Evolutionary conservation across 2,113 vertebrate species (phyloP).

Genomic region (Hippocampus zosterae): DNA sequence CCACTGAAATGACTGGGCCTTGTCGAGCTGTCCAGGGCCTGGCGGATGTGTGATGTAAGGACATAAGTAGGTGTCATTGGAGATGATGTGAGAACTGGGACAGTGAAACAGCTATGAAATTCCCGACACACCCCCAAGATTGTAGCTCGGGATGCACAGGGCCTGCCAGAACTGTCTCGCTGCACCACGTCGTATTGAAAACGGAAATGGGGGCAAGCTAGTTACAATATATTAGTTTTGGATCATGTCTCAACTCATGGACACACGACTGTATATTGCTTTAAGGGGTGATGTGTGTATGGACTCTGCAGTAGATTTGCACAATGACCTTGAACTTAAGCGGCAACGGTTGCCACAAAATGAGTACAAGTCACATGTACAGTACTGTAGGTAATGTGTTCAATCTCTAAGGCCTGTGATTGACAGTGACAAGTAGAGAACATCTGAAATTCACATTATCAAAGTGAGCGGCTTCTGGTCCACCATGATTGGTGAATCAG

Average conservation of each 20-base stretch:
- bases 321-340: constrained; percentile 24
- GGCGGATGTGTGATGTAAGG: constrained; percentile 10
- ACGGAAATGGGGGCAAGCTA: constrained; percentile 1
- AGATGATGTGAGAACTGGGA: constrained; percentile 33
- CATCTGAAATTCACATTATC: not conserved
- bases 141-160: constrained; percentile 19
- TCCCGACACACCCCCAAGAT: constrained; percentile 36
- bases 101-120: constrained; percentile 39
- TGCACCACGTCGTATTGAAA: constrained; percentile 6
- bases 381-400: not conserved
- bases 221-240: not conserved
- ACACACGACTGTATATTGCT: not conserved
- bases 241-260: constrained; percentile 2
- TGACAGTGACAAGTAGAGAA: not conserved
- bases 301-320: not conserved
- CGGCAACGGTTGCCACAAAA: not conserved
- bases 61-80: constrained; percentile 28
- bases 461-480: not conserved
- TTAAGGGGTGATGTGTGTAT: not conserved
- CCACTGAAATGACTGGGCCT: constrained; percentile 6
- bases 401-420: not conserved
- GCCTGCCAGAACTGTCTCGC: constrained; percentile 19
- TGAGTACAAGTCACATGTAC: not conserved
- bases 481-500: too few relatives aligned
- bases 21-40: constrained; percentile 21